Evolutionary conservation across 30 jellyfish, hydroid and myxozoan species (phyloP).

Genomic region (Pseudorhiza aurosa): DNA sequence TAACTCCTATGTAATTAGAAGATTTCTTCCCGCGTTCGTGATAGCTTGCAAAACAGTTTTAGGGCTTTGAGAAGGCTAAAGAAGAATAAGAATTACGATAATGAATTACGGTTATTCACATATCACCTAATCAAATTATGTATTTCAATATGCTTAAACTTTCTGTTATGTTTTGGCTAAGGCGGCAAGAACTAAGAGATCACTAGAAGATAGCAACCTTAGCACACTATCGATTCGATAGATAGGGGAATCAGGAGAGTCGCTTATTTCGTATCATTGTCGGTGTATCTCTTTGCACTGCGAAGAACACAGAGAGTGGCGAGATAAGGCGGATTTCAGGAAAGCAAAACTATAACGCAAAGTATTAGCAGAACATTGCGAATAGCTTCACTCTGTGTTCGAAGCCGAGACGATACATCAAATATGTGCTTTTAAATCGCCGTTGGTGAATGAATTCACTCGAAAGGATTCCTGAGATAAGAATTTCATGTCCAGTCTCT

Average conservation of each 20-base stretch:
- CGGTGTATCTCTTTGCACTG: slow-evolving; percentile 77
- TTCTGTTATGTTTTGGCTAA: slow-evolving; percentile 79
- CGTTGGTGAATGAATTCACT: too few species aligned
- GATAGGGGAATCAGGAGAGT: slow-evolving; percentile 29
- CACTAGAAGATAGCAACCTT: slow-evolving; percentile 33
- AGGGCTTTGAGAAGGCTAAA: slow-evolving; percentile 54
- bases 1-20: slow-evolving; percentile 48
- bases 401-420: too few species aligned
- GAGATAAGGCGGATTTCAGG: slow-evolving; percentile 30
- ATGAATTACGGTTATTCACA: slow-evolving; percentile 73
- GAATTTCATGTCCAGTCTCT: too few species aligned
- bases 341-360: slow-evolving; percentile 17
- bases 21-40: slow-evolving; percentile 68
- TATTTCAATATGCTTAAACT: slow-evolving; percentile 69
- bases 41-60: slow-evolving; percentile 48
- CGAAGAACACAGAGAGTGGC: slow-evolving; percentile 54
- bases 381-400: too few species aligned
- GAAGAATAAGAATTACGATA: slow-evolving; percentile 73
- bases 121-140: slow-evolving; percentile 62
- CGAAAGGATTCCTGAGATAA: too few species aligned
- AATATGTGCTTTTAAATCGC: too few species aligned
- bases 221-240: slow-evolving; percentile 26
- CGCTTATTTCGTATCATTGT: slow-evolving; percentile 48
- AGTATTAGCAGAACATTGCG: not conserved
- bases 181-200: slow-evolving; percentile 71